phyloP scores from a whole-genome alignment of 1,140 invertebrate species.

The Brachionus asplanchnoidis region DNA sequence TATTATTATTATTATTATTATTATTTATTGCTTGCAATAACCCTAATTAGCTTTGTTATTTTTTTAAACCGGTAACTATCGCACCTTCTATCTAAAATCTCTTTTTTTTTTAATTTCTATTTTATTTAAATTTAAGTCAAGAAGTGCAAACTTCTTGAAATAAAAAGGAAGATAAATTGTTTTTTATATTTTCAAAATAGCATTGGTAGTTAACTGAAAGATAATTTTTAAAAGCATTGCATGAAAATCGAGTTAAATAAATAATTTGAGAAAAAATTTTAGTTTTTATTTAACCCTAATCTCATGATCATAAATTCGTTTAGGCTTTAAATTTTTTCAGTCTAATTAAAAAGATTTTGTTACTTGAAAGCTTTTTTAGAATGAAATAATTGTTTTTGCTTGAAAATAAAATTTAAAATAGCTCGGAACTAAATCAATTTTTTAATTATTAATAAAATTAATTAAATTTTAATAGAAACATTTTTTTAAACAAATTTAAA shows the following conservation, averaged over 20 bases:
- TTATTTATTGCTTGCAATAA: background rate
- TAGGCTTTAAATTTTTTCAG: no score
- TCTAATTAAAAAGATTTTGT: no score
- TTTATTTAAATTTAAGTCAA: background rate
- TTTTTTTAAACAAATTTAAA: no score
- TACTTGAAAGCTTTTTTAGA: no score
- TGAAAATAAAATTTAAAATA: no score
- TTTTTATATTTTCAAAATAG: background rate
- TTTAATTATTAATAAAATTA: no score
- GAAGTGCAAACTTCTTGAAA: background rate
- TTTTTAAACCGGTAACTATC: background rate
- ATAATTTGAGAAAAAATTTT: no score
- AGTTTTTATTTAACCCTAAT: no score
- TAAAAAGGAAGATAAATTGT: slow-evolving; percentile 29
- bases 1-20: background rate
- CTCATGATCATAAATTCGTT: no score
- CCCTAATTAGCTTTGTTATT: background rate
- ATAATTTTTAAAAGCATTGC: background rate
- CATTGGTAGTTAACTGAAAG: background rate
- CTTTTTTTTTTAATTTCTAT: background rate
- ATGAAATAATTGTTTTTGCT: no score
- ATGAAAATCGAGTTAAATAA: background rate
- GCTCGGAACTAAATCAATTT: no score
- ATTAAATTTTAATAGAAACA: no score
- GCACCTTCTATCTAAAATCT: background rate